A percentile compares a stretch with the other conserved stretches of the same genome.
phyloP scores from a whole-genome alignment of 1,140 invertebrate genomes.

The Ceratosolen solmsi region DNA sequence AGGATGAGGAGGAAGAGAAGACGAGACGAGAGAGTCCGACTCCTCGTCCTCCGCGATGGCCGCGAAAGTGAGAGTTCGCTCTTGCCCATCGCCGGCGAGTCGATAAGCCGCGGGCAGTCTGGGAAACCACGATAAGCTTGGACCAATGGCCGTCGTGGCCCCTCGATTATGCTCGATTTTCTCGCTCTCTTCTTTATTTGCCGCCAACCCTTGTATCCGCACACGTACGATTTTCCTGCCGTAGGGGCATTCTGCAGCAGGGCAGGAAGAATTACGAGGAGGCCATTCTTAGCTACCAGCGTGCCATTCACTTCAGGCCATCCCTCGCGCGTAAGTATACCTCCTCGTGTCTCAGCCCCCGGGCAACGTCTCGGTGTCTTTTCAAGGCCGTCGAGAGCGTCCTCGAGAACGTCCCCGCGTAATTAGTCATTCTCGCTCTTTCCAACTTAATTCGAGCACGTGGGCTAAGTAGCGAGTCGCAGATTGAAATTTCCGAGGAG shows the following conservation, averaged over 20 bases:
- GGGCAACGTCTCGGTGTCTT: background rate
- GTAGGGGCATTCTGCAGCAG: constrained; percentile 94
- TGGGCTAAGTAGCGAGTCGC: too few species aligned
- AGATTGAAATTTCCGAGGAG: too few species aligned
- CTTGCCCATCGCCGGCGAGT: constrained; percentile 41
- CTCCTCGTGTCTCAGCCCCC: background rate
- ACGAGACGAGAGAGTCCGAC: too few species aligned
- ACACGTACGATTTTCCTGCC: background rate
- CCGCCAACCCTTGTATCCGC: too few species aligned
- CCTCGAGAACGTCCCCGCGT: background rate
- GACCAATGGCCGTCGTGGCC: background rate
- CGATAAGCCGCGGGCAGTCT: constrained; percentile 61
- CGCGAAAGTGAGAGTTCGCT: too few species aligned
- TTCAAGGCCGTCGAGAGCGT: background rate
- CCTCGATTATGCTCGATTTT: too few species aligned
- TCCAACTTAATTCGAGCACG: too few species aligned
- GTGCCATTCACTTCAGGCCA: constrained; percentile 94
- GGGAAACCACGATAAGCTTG: constrained; percentile 60
- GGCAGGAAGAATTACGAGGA: constrained; percentile 90
- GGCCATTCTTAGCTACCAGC: constrained; percentile 92
- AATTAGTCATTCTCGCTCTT: background rate
- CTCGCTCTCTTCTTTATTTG: too few species aligned
- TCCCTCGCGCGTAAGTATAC: constrained; percentile 91
- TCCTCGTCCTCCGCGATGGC: too few species aligned
- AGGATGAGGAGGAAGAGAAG: too few species aligned